phyloP scores from a whole-genome alignment of 2,113 vertebrate species.

The Bubo scandiacus region DNA sequence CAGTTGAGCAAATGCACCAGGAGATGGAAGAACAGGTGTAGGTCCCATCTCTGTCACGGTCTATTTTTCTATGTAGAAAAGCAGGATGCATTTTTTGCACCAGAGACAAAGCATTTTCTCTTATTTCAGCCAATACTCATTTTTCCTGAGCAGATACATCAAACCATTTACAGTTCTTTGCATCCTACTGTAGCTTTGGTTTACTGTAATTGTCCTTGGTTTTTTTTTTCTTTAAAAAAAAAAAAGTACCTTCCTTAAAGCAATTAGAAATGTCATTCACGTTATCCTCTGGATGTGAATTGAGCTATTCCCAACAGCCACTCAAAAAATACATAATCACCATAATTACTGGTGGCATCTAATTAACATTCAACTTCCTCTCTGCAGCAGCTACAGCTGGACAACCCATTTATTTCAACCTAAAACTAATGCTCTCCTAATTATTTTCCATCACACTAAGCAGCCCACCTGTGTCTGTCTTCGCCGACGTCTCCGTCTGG shows the following conservation, averaged over 20 bases:
- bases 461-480: slow-evolving; percentile 62
- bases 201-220: slow-evolving; percentile 55
- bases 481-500: not conserved
- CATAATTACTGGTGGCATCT: slow-evolving; percentile 86
- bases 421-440: slow-evolving; percentile 60
- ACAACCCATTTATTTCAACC: slow-evolving; percentile 73
- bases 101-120: not conserved
- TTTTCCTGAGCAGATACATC: slow-evolving; percentile 5
- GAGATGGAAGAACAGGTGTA: not conserved
- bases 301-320: slow-evolving; percentile 74
- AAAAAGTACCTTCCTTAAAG: slow-evolving; percentile 56
- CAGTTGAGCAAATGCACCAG: not conserved
- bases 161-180: slow-evolving; percentile 11
- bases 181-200: slow-evolving; percentile 44
- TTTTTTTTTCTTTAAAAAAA: not conserved
- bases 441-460: slow-evolving; percentile 32
- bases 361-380: slow-evolving; percentile 83
- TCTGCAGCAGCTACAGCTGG: slow-evolving; percentile 80
- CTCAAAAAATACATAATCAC: slow-evolving; percentile 80
- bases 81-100: not conserved
- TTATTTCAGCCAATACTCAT: not conserved
- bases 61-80: not conserved
- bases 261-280: slow-evolving; percentile 70
- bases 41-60: not conserved
- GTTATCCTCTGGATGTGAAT: slow-evolving; percentile 65